These are phyloP conservation scores for Rhynchonycteris naso DNA, from an alignment of 2,797 vertebrate genomes.

Conservation along the genomic window DNA sequence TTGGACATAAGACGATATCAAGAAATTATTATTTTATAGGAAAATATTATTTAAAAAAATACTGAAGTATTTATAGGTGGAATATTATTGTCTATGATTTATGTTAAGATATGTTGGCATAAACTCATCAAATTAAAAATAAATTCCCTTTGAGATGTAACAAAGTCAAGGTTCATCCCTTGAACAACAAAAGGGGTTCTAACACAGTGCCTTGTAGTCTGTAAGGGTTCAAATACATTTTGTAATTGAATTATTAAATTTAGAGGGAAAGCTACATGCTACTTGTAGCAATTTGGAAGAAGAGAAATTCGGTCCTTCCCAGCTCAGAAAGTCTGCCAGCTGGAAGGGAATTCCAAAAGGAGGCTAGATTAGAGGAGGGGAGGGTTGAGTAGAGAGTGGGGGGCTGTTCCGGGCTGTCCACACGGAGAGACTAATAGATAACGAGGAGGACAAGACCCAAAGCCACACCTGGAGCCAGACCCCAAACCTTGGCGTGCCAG, in stretches of 20 bases:
- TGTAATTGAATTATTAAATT: not conserved
- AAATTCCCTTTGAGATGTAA: not conserved
- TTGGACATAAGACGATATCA: not conserved
- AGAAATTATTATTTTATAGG: constrained; percentile 41
- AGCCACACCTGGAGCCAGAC: not conserved
- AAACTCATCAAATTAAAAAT: not conserved
- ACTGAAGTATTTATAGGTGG: not conserved
- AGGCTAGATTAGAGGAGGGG: not conserved
- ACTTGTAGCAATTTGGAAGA: not conserved
- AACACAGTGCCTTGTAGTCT: not conserved
- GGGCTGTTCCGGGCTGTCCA: not conserved
- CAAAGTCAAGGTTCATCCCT: not conserved
- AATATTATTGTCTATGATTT: not conserved
- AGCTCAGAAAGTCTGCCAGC: not conserved
- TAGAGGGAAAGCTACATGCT: not conserved
- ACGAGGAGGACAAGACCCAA: not conserved
- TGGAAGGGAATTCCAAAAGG: not conserved
- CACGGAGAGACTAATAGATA: rapidly evolving
- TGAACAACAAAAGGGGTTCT: not conserved
- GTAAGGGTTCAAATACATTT: not conserved
- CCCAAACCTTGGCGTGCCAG: rapidly evolving
- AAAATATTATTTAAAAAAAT: constrained; percentile 36
- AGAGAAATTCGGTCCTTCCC: not conserved
- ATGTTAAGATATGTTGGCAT: not conserved
- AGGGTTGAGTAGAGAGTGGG: rapidly evolving